Evolutionary conservation across 2,888 invertebrate species (phyloP).

Genomic region (Palloptera scutellata): DNA sequence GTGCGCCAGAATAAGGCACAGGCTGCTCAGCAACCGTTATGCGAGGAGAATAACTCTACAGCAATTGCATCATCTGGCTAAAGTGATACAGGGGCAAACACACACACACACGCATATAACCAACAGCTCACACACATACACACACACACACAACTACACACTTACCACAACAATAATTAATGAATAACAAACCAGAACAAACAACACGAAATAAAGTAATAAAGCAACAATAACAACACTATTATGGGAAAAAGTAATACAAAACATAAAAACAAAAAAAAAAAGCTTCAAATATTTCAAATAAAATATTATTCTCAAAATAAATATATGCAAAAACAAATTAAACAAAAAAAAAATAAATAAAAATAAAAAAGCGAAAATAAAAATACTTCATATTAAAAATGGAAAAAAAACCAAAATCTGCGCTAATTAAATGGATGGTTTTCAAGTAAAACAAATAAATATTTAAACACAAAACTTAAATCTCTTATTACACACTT

Average conservation of each 20-base stretch:
- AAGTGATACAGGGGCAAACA: conserved; percentile 24
- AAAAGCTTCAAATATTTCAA: not conserved
- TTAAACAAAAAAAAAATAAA: not conserved
- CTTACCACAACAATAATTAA: conserved; percentile 13
- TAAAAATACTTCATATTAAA: not conserved
- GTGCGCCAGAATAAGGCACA: conserved; percentile 89
- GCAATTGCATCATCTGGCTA: conserved; percentile 75
- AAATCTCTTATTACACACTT: too few species aligned
- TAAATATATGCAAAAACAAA: conserved; percentile 6
- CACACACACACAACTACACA: conserved; percentile 12
- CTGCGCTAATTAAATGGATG: too few species aligned
- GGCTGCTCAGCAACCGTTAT: conserved; percentile 54
- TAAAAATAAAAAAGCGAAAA: not conserved
- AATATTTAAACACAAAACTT: too few species aligned
- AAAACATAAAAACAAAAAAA: conserved; percentile 2
- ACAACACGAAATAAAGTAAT: conserved; percentile 5
- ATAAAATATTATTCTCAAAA: not conserved
- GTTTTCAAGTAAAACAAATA: too few species aligned
- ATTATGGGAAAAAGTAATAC: conserved; percentile 14
- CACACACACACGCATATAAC: conserved; percentile 17
- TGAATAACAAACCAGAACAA: not conserved
- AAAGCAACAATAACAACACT: conserved; percentile 12
- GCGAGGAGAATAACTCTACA: conserved; percentile 67
- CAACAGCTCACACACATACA: conserved; percentile 10
- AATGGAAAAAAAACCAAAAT: not conserved